Conservation (phyloP, 2,797 vertebrate genomes). For the Buphagus erythrorhynchus region DNA sequence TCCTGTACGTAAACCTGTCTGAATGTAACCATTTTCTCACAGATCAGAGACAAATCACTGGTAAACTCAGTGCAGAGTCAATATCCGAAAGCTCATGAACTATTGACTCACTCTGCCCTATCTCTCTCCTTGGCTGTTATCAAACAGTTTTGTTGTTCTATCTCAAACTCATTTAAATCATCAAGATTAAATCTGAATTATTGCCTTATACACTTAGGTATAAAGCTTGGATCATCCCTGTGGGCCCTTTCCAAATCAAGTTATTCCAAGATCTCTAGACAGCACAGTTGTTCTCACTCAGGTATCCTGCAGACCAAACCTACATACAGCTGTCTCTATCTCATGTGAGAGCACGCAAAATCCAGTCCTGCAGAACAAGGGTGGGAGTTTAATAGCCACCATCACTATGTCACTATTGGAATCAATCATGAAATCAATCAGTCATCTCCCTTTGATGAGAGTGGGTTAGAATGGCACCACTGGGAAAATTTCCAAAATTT, state of each 20-base stretch:
- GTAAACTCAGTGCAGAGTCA: neutral
- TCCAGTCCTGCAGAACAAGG: neutral
- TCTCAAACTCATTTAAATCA: neutral
- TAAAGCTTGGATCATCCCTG: neutral
- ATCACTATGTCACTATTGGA: neutral
- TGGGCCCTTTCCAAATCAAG: neutral
- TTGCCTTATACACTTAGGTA: neutral
- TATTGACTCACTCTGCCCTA: fast-evolving
- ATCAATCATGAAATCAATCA: neutral
- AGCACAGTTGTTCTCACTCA: neutral
- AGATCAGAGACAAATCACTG: neutral
- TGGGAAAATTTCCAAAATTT: neutral
- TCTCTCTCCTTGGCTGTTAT: neutral
- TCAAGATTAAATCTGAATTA: neutral
- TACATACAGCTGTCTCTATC: neutral
- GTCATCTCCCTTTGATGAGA: neutral
- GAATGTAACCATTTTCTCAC: neutral
- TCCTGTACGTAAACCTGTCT: neutral
- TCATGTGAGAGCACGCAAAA: neutral
- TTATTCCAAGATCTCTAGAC: neutral
- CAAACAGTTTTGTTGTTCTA: neutral
- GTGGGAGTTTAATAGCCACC: neutral
- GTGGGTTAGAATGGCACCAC: fast-evolving
- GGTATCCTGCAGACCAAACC: neutral
- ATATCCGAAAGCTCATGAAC: neutral